Evolutionary conservation across 2,888 invertebrate species (phyloP).

Genomic region (Amphipoea oculea): DNA sequence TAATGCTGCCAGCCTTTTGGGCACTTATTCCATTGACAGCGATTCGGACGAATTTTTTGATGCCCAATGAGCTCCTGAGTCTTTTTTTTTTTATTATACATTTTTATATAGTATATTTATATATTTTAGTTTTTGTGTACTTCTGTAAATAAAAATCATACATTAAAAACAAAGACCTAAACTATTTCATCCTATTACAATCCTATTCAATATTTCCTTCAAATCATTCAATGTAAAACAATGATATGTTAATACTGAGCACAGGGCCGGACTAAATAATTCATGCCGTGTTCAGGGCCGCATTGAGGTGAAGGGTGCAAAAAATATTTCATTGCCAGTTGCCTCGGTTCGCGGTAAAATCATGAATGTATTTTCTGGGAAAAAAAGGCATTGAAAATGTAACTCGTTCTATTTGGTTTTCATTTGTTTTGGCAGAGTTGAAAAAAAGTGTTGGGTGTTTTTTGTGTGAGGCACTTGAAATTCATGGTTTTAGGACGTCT

Average conservation of each 20-base stretch:
- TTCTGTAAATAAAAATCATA: too few relatives aligned
- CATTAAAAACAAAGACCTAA: not conserved
- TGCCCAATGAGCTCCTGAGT: too few relatives aligned
- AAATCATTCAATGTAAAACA: slow-evolving; percentile 65
- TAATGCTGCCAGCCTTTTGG: too few relatives aligned
- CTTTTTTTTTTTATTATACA: too few relatives aligned
- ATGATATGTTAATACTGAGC: slow-evolving; percentile 64
- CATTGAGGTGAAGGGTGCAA: slow-evolving; percentile 62
- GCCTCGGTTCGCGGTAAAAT: slow-evolving; percentile 33
- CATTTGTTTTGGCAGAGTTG: slow-evolving; percentile 38
- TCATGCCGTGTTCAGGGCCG: slow-evolving; percentile 64
- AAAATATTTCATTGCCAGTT: slow-evolving; percentile 58
- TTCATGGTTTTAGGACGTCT: not conserved
- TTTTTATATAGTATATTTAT: too few relatives aligned
- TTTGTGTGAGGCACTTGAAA: not conserved
- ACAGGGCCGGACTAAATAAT: slow-evolving; percentile 70
- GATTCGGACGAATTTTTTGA: too few relatives aligned
- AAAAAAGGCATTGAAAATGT: slow-evolving; percentile 41
- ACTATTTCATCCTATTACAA: slow-evolving; percentile 21
- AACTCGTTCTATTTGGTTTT: slow-evolving; percentile 31
- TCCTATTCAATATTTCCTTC: slow-evolving; percentile 23
- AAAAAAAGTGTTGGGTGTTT: slow-evolving; percentile 9
- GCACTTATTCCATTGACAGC: too few relatives aligned
- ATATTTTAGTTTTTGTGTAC: too few relatives aligned
- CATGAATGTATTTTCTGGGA: slow-evolving; percentile 57